These are phyloP conservation scores for Leptopilina myrica DNA, from an alignment of 2,888 invertebrate species.

Conservation along the genomic window DNA sequence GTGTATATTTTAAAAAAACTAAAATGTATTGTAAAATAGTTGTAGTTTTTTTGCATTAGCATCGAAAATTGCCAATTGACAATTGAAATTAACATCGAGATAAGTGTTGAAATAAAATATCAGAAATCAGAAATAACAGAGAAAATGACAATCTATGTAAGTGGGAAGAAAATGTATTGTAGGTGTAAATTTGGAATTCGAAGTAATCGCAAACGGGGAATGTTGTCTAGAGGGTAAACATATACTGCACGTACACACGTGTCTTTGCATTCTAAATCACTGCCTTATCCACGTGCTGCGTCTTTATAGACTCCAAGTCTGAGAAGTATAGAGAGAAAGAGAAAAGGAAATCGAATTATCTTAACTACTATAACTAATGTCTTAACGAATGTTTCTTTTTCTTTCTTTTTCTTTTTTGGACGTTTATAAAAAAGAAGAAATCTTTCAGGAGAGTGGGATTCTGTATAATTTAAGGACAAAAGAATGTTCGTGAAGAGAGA, in stretches of 20 bases:
- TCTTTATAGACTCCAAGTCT: neutral
- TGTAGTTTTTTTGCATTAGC: too few species aligned
- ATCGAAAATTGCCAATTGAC: too few species aligned
- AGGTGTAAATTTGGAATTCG: neutral
- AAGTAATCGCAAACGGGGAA: neutral
- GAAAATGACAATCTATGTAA: too few species aligned
- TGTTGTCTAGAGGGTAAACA: neutral
- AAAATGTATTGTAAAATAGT: too few species aligned
- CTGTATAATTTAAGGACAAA: slow-evolving; percentile 47
- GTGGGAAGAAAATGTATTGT: neutral
- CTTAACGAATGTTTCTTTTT: too few species aligned
- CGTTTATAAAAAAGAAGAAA: neutral
- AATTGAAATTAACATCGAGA: too few species aligned
- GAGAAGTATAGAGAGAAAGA: neutral
- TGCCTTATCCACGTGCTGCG: slow-evolving; percentile 27
- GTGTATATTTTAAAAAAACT: too few species aligned
- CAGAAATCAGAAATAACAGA: too few species aligned
- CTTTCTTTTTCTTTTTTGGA: too few species aligned
- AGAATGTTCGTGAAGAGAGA: slow-evolving; percentile 40
- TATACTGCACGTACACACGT: too few species aligned
- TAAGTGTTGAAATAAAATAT: too few species aligned
- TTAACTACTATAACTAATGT: slow-evolving; percentile 41
- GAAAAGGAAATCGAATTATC: slow-evolving; percentile 56
- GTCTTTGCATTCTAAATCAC: slow-evolving; percentile 4
- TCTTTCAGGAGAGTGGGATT: slow-evolving; percentile 41